Percentiles rank a stretch among this genome's conserved stretches.
Conservation (phyloP, 2,888 invertebrate species). For the Arrhopalites spinosus region DNA sequence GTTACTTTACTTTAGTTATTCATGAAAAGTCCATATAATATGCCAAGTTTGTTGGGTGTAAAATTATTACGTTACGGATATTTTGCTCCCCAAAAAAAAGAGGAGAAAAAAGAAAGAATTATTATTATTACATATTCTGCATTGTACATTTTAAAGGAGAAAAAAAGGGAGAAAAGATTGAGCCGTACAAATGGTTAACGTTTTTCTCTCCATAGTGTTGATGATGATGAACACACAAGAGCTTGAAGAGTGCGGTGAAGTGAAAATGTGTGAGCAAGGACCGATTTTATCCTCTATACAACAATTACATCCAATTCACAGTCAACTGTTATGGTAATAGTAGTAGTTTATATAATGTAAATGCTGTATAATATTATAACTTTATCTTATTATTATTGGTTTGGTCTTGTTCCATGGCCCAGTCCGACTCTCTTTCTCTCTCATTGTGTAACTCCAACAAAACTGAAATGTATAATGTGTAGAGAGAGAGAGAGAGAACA, state of each 20-base stretch:
- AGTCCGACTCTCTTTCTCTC: too few species aligned
- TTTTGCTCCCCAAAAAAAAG: too few species aligned
- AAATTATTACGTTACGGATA: background rate
- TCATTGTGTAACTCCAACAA: too few species aligned
- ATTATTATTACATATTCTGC: background rate
- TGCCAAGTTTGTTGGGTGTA: background rate
- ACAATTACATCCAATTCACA: conserved; percentile 10
- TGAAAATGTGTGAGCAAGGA: conserved; percentile 10
- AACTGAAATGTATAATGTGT: background rate
- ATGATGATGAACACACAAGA: background rate
- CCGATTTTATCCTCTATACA: conserved; percentile 3
- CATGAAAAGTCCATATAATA: background rate
- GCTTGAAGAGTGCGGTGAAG: conserved; percentile 2
- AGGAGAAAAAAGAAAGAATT: background rate
- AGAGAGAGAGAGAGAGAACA: background rate
- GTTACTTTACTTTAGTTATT: background rate
- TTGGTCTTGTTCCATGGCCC: conserved; percentile 3
- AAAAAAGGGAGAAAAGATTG: background rate
- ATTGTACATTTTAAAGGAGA: background rate
- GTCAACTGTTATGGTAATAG: background rate
- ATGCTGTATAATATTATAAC: background rate
- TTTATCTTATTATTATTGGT: background rate
- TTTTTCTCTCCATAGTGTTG: background rate
- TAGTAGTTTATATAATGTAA: background rate
- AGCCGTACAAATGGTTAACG: background rate